Percentiles rank a stretch among this genome's conserved stretches.
These are phyloP conservation scores for Sceliomorpha sp. DNA, from an alignment of 2,888 invertebrate genomes.

Conservation along the genomic window DNA sequence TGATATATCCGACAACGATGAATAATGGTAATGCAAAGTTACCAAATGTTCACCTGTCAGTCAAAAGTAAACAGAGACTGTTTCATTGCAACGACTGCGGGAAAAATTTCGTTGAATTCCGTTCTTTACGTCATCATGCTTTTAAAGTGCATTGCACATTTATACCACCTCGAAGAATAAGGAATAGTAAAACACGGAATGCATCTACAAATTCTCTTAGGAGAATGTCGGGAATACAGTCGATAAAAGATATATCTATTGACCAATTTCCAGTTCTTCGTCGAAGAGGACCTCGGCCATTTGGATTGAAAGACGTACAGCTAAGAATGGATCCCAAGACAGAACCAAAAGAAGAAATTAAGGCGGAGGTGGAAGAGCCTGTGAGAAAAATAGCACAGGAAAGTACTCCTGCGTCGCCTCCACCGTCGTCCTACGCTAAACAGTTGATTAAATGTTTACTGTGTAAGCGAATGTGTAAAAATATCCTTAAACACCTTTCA, in stretches of 20 bases:
- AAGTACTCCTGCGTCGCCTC: no score
- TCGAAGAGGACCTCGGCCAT: no score
- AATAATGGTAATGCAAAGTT: conserved; percentile 62
- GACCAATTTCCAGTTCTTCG: no score
- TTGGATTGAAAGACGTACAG: no score
- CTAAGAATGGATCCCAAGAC: no score
- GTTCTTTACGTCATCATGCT: conserved; percentile 58
- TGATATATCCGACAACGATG: conserved; percentile 62
- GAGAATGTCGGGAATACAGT: no score
- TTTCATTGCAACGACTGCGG: conserved; percentile 70
- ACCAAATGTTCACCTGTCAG: conserved; percentile 67
- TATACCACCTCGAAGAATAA: conserved; percentile 40
- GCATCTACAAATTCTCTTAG: no score
- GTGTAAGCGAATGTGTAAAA: conserved; percentile 63
- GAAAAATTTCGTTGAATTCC: conserved; percentile 23
- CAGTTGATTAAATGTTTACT: conserved; percentile 65
- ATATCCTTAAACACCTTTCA: conserved; percentile 67
- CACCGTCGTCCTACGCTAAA: no score
- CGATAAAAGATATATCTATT: no score
- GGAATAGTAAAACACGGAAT: background rate
- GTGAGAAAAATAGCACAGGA: background rate
- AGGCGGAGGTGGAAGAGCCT: no score
- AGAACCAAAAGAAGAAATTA: no score
- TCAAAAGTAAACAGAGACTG: conserved; percentile 63
- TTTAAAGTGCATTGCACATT: conserved; percentile 65